Base-by-base conservation (phyloP, 2,888 invertebrate species). In the Acheta domesticus region DNA sequence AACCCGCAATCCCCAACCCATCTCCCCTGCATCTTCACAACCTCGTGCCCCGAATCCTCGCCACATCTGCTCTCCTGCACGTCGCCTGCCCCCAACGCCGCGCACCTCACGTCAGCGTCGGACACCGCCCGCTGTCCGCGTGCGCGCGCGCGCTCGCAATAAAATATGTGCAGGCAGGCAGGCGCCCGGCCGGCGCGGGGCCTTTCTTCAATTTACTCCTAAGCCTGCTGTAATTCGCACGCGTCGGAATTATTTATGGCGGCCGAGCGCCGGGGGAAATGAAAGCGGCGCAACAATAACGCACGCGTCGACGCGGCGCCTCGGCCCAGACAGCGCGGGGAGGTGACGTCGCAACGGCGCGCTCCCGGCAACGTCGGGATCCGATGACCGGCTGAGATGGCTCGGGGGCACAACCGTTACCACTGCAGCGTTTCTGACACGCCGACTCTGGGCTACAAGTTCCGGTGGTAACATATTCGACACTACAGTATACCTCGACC, bases 171-270 rank as follows among this genome's bases (percentile, higher is more conserved):
- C 36, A 36, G 36, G 36, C 23, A 62, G 19, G 19, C 62, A 2
- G 19, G 62, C 62, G 50, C 2, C 50, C 19, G 23, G 23, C 2
- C 50, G 50, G 12, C 62, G 11, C n/a, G 62, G 16, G 8, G 62
- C 14, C 62, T 62, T 62, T 62, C 62, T 62, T 62, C 62, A 62
- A 62, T 62, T 62, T 62, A 62, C 62, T 62, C n/a, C 62, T 62
- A 62, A 62, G 16, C n/a, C n/a, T 14, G 16, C 16, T n/a, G 62
- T 62, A 62, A 62, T 62, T 62, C n/a, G 62, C n/a, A 14, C 62
- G 62, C 14, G 36, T 5, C 8, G 62, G 62, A 62, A 62, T 62
- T 62, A 62, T 62, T 62, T 62, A 62, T 62, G 62, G 62, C 16
- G 16, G 62, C 36, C 62, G 62, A n/a, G 62, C 62, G 62, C n/a